Evolutionary conservation across 2,113 vertebrate species (phyloP).

Genomic region (Cavia aperea): DNA sequence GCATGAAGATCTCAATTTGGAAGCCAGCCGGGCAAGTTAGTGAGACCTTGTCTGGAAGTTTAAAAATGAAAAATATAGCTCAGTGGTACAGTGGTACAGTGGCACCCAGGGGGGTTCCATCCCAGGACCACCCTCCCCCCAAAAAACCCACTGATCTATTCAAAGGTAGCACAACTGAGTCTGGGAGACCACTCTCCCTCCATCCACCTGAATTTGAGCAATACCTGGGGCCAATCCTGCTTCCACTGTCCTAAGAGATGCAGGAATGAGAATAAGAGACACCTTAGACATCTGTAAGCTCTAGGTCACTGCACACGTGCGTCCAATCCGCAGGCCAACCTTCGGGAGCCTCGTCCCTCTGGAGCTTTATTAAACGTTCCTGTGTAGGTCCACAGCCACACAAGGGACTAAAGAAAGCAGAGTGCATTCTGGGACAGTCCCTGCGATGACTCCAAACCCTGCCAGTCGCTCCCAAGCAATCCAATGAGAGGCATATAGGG

Average conservation of each 20-base stretch:
- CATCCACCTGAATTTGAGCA: neutral
- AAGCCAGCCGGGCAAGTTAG: neutral
- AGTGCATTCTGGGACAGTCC: neutral
- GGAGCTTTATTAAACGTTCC: neutral
- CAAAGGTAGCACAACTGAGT: neutral
- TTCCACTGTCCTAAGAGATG: neutral
- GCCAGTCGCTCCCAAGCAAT: neutral
- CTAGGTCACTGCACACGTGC: neutral
- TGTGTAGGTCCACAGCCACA: neutral
- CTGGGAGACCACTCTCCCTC: neutral
- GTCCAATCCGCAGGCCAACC: neutral
- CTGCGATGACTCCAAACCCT: neutral
- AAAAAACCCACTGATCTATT: neutral
- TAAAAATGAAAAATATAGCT: neutral
- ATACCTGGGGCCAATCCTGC: neutral
- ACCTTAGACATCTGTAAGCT: neutral
- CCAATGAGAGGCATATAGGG: neutral
- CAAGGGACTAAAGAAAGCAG: neutral
- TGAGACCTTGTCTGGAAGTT: neutral
- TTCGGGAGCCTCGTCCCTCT: neutral
- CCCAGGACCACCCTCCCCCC: neutral
- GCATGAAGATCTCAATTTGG: neutral
- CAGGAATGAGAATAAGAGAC: neutral
- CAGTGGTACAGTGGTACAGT: neutral
- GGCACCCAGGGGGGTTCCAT: neutral